A percentile compares a stretch with the other conserved stretches of the same genome.
These are phyloP conservation scores for Hydrochoerus hydrochaeris DNA, from an alignment of 2,113 vertebrate species.

Conservation along the genomic window DNA sequence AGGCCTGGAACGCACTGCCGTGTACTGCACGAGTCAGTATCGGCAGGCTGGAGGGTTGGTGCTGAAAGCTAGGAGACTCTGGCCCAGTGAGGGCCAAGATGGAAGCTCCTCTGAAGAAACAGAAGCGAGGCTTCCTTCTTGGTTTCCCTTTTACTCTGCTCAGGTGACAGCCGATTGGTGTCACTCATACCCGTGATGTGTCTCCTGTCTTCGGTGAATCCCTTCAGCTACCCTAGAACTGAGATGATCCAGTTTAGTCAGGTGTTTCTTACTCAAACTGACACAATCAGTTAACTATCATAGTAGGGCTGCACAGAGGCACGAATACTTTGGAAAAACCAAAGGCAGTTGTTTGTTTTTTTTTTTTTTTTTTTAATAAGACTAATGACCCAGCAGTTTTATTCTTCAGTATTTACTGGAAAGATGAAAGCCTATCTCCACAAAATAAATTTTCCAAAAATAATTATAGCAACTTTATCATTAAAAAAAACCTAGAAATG, in stretches of 20 bases:
- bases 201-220: not conserved
- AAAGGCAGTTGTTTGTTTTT: not conserved
- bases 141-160: not conserved
- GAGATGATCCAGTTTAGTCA: not conserved
- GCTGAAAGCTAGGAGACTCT: not conserved
- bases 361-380: not conserved
- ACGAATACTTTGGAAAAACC: not conserved
- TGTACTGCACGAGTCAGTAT: not conserved
- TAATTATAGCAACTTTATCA: not conserved
- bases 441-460: constrained; percentile 11
- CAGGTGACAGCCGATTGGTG: not conserved
- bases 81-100: not conserved
- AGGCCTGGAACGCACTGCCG: not conserved
- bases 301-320: not conserved
- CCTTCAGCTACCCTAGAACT: not conserved
- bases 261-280: not conserved
- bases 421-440: not conserved
- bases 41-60: not conserved
- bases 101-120: not conserved
- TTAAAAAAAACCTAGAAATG: not conserved
- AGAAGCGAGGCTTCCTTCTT: not conserved
- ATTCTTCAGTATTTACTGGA: constrained; percentile 18
- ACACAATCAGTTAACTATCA: not conserved
- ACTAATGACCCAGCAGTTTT: not conserved
- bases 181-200: not conserved